phyloP scores from a whole-genome alignment of 1,140 invertebrate genomes.

The Drosophila tropicalis region DNA sequence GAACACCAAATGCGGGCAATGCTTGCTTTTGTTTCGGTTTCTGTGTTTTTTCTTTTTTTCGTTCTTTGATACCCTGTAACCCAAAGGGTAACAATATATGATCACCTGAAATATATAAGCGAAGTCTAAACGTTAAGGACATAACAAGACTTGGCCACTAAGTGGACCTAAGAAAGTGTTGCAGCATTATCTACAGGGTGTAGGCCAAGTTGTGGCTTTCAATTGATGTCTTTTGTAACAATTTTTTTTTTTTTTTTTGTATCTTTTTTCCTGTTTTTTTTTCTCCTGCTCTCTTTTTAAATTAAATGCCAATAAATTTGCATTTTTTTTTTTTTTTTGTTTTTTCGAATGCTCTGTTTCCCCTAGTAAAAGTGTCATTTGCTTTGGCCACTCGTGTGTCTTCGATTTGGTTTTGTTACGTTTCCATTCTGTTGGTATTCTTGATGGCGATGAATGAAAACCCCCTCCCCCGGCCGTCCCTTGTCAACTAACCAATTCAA shows the following conservation, averaged over 20 bases:
- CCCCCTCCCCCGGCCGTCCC: neutral
- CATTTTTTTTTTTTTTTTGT: slow-evolving; percentile 45
- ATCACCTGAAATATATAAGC: neutral
- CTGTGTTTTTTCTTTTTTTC: neutral
- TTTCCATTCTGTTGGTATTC: slow-evolving; percentile 39
- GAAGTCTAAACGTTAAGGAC: no score
- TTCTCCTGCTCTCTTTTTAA: slow-evolving; percentile 64
- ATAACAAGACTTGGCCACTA: neutral
- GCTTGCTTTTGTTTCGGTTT: slow-evolving; percentile 19
- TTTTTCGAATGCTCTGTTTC: slow-evolving; percentile 10
- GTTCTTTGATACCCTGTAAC: neutral
- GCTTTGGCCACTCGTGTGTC: slow-evolving; percentile 58
- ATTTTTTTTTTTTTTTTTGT: neutral
- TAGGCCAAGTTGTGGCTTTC: neutral
- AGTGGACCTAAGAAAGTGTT: neutral
- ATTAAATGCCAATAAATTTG: slow-evolving; percentile 81
- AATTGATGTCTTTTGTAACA: neutral
- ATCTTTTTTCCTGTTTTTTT: slow-evolving; percentile 11
- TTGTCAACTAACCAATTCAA: neutral
- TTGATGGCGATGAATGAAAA: slow-evolving; percentile 13
- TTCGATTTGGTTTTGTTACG: slow-evolving; percentile 59
- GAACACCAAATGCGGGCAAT: slow-evolving; percentile 58
- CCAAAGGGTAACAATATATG: neutral
- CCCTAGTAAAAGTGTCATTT: slow-evolving; percentile 66
- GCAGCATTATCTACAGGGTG: neutral